phyloP scores from a whole-genome alignment of 2,797 vertebrate genomes.

The Pangasius macronema region DNA sequence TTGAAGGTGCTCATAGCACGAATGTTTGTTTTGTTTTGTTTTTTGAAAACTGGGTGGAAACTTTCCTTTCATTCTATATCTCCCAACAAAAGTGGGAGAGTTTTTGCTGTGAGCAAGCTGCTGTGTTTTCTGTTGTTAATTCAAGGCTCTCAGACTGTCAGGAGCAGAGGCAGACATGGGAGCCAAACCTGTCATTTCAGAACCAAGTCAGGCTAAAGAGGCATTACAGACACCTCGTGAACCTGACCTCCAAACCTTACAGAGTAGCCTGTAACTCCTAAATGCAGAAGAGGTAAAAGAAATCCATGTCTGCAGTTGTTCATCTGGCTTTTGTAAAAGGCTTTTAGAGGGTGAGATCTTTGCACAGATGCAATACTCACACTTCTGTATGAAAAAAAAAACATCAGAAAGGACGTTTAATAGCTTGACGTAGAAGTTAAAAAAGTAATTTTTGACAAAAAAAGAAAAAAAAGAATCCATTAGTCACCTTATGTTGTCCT shows the following conservation, averaged over 20 bases:
- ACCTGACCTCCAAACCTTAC: background rate
- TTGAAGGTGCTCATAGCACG: too few species aligned
- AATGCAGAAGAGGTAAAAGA: background rate
- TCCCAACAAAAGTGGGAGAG: too few species aligned
- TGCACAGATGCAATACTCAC: background rate
- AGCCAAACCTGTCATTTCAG: background rate
- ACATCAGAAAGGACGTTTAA: background rate
- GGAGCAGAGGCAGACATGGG: background rate
- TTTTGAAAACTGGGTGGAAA: too few species aligned
- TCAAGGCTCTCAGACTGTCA: background rate
- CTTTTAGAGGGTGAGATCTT: background rate
- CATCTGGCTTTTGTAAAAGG: background rate
- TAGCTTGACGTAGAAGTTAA: background rate
- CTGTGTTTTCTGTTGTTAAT: background rate
- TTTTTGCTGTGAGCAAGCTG: too few species aligned
- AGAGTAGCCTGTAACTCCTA: background rate
- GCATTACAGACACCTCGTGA: background rate
- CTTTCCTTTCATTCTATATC: too few species aligned
- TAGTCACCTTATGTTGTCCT: background rate
- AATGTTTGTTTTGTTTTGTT: background rate
- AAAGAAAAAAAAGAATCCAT: background rate
- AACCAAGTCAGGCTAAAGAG: background rate
- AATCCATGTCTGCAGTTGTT: background rate
- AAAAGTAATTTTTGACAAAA: background rate
- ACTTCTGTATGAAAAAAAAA: background rate